These are phyloP conservation scores for Sebastes hubbsi DNA, from an alignment of 2,797 vertebrate genomes.

Conservation along the genomic window DNA sequence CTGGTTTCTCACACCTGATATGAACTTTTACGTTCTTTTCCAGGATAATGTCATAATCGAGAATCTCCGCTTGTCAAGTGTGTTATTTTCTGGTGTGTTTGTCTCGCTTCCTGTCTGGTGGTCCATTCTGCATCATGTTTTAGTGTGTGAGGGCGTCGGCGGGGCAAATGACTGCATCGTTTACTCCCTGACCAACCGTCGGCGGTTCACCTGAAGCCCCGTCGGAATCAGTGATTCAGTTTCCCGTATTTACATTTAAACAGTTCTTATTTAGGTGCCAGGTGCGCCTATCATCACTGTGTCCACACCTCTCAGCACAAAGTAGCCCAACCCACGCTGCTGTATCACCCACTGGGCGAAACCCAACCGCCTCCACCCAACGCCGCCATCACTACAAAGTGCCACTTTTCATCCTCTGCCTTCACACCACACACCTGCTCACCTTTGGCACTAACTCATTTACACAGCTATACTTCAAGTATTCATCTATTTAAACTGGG, in stretches of 20 bases:
- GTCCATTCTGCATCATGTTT: neutral
- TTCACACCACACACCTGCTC: neutral
- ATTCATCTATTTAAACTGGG: neutral
- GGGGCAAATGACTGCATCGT: neutral
- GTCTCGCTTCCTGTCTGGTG: neutral
- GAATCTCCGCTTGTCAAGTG: neutral
- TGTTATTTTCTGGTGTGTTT: neutral
- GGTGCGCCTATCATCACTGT: constrained; percentile 51
- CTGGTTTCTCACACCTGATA: neutral
- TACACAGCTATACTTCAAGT: neutral
- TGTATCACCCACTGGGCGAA: constrained; percentile 31
- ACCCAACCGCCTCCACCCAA: constrained; percentile 44
- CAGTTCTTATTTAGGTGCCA: constrained; percentile 26
- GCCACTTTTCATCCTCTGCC: constrained; percentile 1
- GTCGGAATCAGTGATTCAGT: constrained; percentile 8
- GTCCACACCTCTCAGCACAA: constrained; percentile 40
- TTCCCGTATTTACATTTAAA: constrained; percentile 52
- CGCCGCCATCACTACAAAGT: constrained; percentile 26
- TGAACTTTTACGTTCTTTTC: neutral
- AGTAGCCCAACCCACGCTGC: constrained; percentile 43
- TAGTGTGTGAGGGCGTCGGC: neutral
- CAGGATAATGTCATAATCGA: neutral
- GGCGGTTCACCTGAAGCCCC: neutral
- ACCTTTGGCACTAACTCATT: neutral
- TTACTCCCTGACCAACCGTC: neutral